phyloP scores from a whole-genome alignment of 2,113 vertebrate species.

The Eira barbara region DNA sequence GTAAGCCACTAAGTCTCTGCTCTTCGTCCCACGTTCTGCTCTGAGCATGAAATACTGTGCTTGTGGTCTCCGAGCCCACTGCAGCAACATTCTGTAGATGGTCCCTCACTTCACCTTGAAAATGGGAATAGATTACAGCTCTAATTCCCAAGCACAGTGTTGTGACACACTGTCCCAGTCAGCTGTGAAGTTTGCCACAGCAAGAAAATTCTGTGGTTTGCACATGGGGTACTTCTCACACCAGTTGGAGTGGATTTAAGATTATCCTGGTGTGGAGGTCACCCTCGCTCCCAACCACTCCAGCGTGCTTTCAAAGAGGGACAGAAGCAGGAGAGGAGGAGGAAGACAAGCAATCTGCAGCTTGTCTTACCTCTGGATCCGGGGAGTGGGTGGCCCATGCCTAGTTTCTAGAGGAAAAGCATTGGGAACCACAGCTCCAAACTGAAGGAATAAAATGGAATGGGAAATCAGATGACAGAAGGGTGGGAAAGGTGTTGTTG shows the following conservation, averaged over 20 bases:
- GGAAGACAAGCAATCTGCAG: not conserved
- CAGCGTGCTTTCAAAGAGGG: not conserved
- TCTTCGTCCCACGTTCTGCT: not conserved
- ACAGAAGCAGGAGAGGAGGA: not conserved
- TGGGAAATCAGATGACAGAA: not conserved
- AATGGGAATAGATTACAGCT: not conserved
- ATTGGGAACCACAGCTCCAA: not conserved
- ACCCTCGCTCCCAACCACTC: not conserved
- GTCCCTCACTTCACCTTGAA: not conserved
- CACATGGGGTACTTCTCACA: not conserved
- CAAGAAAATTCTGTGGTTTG: not conserved
- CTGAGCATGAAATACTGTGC: not conserved
- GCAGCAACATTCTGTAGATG: not conserved
- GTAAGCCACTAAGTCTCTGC: not conserved
- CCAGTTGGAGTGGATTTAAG: not conserved
- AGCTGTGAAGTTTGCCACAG: not conserved
- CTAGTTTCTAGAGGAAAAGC: not conserved
- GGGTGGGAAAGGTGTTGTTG: not conserved
- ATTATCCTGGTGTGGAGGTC: not conserved
- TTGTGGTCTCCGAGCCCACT: not conserved
- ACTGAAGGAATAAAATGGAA: not conserved
- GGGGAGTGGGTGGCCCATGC: rapidly evolving
- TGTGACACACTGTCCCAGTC: not conserved
- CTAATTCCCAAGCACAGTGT: not conserved
- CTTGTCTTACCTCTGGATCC: not conserved